Evolutionary conservation across 2,113 vertebrate genomes (phyloP).

Genomic region (Mellivora capensis): DNA sequence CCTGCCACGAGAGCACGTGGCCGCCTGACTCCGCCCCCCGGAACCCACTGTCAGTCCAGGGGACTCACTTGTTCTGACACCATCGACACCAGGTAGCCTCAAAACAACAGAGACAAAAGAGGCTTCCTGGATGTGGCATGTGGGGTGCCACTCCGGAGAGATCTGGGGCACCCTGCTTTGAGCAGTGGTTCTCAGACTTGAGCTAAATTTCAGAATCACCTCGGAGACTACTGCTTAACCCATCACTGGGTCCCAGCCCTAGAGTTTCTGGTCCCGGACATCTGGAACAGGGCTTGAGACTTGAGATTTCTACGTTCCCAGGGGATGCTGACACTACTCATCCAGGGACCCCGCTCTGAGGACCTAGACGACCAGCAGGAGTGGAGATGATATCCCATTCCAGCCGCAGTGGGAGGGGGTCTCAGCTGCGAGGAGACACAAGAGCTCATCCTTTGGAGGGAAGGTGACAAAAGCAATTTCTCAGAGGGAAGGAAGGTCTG

Average conservation of each 20-base stretch:
- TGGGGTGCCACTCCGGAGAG: not conserved
- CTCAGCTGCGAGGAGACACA: conserved; percentile 61
- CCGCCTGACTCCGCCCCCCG: not conserved
- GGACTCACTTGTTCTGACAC: not conserved
- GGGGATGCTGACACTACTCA: not conserved
- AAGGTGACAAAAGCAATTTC: conserved; percentile 80
- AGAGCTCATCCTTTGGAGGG: conserved; percentile 71
- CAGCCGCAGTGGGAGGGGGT: not conserved
- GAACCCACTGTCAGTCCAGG: too few relatives aligned
- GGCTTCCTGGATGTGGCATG: not conserved
- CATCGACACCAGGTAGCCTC: not conserved
- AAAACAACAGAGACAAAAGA: not conserved
- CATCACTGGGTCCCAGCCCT: not conserved
- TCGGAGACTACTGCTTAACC: not conserved
- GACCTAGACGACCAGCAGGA: not conserved
- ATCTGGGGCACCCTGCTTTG: not conserved
- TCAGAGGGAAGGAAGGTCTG: conserved; percentile 68
- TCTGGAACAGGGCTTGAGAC: not conserved
- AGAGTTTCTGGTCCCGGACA: not conserved
- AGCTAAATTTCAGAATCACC: not conserved
- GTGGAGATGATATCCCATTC: not conserved
- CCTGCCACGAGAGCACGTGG: not conserved
- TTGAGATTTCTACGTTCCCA: not conserved
- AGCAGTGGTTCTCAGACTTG: not conserved
- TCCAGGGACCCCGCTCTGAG: not conserved